Percentiles rank a stretch among this genome's conserved stretches.
Evolutionary conservation across 2,888 invertebrate genomes (phyloP).

Genomic region (Drosophila mercatorum): DNA sequence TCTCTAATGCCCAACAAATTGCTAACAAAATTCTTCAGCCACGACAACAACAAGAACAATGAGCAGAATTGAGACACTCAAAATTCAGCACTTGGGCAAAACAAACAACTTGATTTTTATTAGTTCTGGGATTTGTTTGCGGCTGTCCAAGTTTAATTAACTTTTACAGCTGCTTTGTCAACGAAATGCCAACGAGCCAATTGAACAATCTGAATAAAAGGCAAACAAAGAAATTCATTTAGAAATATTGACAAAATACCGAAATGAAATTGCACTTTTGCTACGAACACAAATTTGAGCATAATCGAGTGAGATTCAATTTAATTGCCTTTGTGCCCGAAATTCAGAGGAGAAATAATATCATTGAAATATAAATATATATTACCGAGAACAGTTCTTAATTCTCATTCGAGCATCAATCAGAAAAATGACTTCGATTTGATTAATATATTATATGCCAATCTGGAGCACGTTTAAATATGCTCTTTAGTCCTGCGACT

Average conservation of each 20-base stretch:
- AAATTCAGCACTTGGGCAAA: not conserved
- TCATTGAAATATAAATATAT: not conserved
- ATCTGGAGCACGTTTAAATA: not conserved
- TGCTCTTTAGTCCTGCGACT: not conserved
- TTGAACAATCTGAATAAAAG: slow-evolving; percentile 23
- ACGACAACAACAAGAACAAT: not conserved
- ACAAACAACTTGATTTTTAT: slow-evolving; percentile 49
- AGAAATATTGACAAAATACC: slow-evolving; percentile 18
- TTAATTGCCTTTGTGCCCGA: slow-evolving; percentile 12
- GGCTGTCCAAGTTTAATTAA: slow-evolving; percentile 57
- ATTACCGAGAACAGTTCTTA: not conserved
- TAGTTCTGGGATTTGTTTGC: slow-evolving; percentile 55
- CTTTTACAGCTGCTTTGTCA: slow-evolving; percentile 31
- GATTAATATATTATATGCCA: not conserved
- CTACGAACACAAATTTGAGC: not conserved
- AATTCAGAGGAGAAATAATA: not conserved
- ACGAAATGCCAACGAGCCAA: slow-evolving; percentile 35
- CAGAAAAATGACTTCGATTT: not conserved
- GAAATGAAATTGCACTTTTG: slow-evolving; percentile 24
- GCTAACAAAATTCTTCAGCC: not conserved
- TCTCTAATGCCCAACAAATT: slow-evolving; percentile 7
- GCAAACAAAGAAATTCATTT: slow-evolving; percentile 15
- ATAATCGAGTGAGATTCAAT: not conserved
- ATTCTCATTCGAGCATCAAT: slow-evolving; percentile 10
- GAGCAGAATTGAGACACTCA: slow-evolving; percentile 10